Evolutionary conservation across 2,113 vertebrate species (phyloP).

Genomic region (Neolamprologus cancellatus): DNA sequence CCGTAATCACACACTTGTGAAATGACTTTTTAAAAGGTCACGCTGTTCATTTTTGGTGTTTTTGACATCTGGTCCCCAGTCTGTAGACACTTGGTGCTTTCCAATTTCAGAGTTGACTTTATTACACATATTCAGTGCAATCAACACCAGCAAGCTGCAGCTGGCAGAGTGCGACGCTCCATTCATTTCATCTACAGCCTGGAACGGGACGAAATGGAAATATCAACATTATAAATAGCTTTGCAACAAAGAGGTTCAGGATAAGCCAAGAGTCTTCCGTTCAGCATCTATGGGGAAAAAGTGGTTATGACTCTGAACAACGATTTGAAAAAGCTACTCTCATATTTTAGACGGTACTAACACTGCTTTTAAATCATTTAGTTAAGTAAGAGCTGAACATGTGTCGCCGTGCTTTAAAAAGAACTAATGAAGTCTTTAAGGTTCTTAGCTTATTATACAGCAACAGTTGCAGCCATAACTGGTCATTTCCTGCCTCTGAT

Average conservation of each 20-base stretch:
- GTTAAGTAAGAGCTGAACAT: background rate
- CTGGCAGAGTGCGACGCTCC: background rate
- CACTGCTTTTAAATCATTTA: background rate
- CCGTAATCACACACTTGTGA: constrained; percentile 61
- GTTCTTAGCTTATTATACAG: background rate
- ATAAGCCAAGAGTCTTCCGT: constrained; percentile 5
- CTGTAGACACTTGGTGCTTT: background rate
- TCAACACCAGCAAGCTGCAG: background rate
- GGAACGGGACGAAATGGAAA: constrained; percentile 32
- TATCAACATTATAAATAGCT: constrained; percentile 37
- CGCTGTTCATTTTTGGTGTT: constrained; percentile 24
- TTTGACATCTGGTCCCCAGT: constrained; percentile 52
- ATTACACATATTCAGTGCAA: background rate
- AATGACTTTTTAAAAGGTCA: constrained; percentile 46
- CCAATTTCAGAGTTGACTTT: background rate
- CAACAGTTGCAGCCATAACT: background rate
- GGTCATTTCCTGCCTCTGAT: background rate
- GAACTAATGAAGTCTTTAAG: background rate
- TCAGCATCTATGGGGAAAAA: background rate
- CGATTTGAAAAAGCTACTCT: background rate
- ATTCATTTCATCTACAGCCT: background rate
- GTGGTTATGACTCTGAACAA: background rate
- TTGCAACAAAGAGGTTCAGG: background rate
- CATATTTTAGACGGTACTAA: background rate
- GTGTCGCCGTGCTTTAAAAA: background rate